These are phyloP conservation scores for Conus betulinus DNA, from an alignment of 1,140 invertebrate species.

Conservation along the genomic window DNA sequence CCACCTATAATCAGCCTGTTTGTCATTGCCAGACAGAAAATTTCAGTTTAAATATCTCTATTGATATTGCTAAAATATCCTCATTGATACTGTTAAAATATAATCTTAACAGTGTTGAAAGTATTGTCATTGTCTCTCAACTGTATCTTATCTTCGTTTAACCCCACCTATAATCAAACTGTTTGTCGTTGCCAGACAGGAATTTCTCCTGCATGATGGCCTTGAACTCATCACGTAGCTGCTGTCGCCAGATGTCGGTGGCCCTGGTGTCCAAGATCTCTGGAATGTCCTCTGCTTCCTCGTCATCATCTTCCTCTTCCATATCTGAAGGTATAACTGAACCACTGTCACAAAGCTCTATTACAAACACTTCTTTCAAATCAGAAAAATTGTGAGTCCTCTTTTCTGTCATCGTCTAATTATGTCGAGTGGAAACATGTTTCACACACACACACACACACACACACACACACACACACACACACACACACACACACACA, in stretches of 20 bases:
- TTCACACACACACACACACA: no score
- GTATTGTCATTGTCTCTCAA: no score
- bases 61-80: no score
- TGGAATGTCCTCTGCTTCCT: conserved; percentile 14
- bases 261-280: not conserved
- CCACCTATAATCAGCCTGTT: conserved; percentile 88
- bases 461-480: no score
- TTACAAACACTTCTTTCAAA: not conserved
- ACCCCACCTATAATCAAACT: conserved; percentile 87
- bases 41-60: conserved; percentile 64
- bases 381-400: not conserved
- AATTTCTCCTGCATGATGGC: conserved; percentile 90
- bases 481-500: no score
- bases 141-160: no score
- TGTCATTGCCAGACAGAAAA: conserved; percentile 90
- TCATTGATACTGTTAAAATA: no score
- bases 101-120: no score
- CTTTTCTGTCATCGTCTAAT: not conserved
- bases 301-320: conserved; percentile 19
- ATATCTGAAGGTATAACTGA: not conserved
- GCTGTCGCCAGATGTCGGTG: conserved; percentile 36
- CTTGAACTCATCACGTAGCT: conserved; percentile 39
- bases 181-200: conserved; percentile 86
- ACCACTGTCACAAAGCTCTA: not conserved
- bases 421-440: no score